These are phyloP conservation scores for Eubasilissa splendida DNA, from an alignment of 2,888 invertebrate species.

Conservation along the genomic window DNA sequence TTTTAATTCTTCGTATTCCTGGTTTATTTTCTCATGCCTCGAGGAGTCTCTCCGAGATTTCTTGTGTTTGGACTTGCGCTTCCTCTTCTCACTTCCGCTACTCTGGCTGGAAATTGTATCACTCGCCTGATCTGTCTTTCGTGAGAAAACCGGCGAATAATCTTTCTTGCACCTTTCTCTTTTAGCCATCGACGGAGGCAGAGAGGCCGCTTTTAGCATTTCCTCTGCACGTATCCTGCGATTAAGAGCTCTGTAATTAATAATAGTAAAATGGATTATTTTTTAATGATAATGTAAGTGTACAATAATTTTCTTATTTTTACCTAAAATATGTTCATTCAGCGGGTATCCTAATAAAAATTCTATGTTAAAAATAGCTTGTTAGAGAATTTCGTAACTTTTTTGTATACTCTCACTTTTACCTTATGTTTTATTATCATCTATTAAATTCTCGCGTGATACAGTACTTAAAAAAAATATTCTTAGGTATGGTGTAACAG, in stretches of 20 bases:
- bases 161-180: constrained; percentile 67
- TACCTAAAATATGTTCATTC: too few relatives aligned
- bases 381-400: too few relatives aligned
- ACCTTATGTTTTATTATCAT: too few relatives aligned
- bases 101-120: constrained; percentile 12
- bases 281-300: too few relatives aligned
- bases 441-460: too few relatives aligned
- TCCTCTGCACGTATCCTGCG: constrained; percentile 81
- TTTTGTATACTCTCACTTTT: too few relatives aligned
- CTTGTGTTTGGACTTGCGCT: constrained; percentile 40
- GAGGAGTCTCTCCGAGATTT: constrained; percentile 4
- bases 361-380: too few relatives aligned
- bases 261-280: not conserved
- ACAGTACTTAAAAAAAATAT: too few relatives aligned
- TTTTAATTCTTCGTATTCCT: constrained; percentile 50
- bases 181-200: constrained; percentile 80
- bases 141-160: not conserved
- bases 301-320: too few relatives aligned
- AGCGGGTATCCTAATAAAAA: too few relatives aligned
- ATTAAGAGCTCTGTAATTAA: constrained; percentile 72
- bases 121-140: not conserved
- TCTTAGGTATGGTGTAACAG: too few relatives aligned
- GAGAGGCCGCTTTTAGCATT: constrained; percentile 76
- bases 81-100: constrained; percentile 27
- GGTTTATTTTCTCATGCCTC: constrained; percentile 41